These are phyloP conservation scores for Idaea aversata DNA, from an alignment of 2,888 invertebrate genomes.

Conservation along the genomic window DNA sequence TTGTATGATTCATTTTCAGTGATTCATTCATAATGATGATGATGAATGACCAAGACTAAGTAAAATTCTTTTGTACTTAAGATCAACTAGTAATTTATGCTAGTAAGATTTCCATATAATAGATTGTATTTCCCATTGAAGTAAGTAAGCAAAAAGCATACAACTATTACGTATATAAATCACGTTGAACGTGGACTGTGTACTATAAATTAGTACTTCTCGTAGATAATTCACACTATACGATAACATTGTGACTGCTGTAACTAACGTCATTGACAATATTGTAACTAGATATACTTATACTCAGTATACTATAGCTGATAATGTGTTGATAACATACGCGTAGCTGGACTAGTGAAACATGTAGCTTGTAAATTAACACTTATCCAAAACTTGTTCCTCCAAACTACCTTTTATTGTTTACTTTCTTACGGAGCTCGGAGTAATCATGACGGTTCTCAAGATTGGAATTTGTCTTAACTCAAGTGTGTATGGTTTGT, in stretches of 20 bases:
- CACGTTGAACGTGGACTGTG: constrained; percentile 4
- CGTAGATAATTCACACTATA: constrained; percentile 5
- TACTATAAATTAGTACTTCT: constrained; percentile 7
- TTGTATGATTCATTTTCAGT: constrained; percentile 14
- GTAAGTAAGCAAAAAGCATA: neutral
- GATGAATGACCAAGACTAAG: neutral
- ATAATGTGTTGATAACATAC: neutral
- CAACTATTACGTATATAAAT: neutral
- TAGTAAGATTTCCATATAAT: neutral
- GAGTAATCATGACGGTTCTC: neutral
- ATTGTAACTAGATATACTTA: neutral
- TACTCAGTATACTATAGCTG: neutral
- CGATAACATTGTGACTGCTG: constrained; percentile 1
- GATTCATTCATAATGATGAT: constrained; percentile 15
- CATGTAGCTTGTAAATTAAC: neutral
- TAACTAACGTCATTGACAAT: neutral
- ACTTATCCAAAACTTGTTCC: neutral
- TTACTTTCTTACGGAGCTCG: constrained; percentile 9
- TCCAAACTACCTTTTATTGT: constrained; percentile 2
- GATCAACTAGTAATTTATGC: neutral
- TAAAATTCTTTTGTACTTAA: neutral
- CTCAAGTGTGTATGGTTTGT: constrained; percentile 9
- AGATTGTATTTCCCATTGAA: neutral
- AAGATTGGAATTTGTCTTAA: neutral
- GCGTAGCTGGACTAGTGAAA: constrained; percentile 30